phyloP scores from a whole-genome alignment of 2,888 invertebrate species.

The Coenonympha arcania region DNA sequence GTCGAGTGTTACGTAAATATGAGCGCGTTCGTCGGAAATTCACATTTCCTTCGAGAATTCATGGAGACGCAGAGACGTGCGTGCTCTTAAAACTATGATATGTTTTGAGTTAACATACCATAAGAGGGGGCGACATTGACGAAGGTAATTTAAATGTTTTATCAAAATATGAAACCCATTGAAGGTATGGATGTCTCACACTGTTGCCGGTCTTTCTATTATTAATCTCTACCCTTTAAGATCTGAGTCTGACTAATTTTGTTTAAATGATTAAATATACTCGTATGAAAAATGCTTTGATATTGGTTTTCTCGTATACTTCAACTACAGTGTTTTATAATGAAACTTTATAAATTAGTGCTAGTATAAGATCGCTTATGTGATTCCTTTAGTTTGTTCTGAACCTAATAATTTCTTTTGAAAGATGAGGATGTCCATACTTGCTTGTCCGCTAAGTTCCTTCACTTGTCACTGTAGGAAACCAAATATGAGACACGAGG shows the following conservation, averaged over 20 bases:
- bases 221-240: background rate
- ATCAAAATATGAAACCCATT: background rate
- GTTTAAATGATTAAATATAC: no score
- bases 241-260: no score
- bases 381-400: background rate
- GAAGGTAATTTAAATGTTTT: constrained; percentile 3
- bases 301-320: no score
- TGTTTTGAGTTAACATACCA: constrained; percentile 27
- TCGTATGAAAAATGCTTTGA: no score
- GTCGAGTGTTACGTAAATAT: constrained; percentile 73
- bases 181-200: background rate
- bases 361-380: no score
- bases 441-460: constrained; percentile 60
- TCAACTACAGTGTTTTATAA: no score
- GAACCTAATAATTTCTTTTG: constrained; percentile 13
- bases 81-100: constrained; percentile 33
- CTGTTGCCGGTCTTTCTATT: background rate
- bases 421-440: constrained; percentile 59
- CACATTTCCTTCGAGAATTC: constrained; percentile 63
- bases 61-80: constrained; percentile 39
- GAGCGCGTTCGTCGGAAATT: constrained; percentile 63
- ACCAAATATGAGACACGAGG: constrained; percentile 59
- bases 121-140: constrained; percentile 14
- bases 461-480: constrained; percentile 70
- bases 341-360: no score